A percentile compares a stretch with the other conserved stretches of the same genome.
phyloP scores from a whole-genome alignment of 2,113 vertebrate species.

The Mesembrinibis cayennensis region DNA sequence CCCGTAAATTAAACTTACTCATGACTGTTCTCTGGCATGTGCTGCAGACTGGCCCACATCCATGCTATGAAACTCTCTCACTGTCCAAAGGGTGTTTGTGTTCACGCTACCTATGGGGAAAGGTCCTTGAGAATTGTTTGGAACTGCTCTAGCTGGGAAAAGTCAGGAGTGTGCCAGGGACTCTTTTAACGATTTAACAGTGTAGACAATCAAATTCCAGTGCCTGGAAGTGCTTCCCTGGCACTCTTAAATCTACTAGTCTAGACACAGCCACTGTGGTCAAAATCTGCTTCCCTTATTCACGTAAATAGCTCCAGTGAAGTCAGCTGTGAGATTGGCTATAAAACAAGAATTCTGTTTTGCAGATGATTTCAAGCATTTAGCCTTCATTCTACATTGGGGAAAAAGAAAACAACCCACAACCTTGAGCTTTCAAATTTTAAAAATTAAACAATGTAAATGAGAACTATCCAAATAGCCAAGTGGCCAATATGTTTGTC shows the following conservation, averaged over 20 bases:
- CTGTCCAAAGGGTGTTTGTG: neutral
- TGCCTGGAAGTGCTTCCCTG: neutral
- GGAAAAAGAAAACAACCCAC: constrained; percentile 10
- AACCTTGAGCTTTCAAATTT: constrained; percentile 16
- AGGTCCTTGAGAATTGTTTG: neutral
- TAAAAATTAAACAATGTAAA: neutral
- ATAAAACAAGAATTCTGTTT: constrained; percentile 32
- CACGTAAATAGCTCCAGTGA: constrained; percentile 17
- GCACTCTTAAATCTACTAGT: neutral
- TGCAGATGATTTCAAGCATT: constrained; percentile 34
- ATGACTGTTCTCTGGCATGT: neutral
- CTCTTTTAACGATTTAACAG: neutral
- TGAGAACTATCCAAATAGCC: neutral
- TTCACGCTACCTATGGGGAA: neutral
- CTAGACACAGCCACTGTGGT: constrained; percentile 21
- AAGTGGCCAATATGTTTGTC: neutral
- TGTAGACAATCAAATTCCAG: constrained; percentile 16
- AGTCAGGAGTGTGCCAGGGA: neutral
- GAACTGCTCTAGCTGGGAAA: neutral
- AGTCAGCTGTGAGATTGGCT: constrained; percentile 55
- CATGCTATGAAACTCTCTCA: neutral
- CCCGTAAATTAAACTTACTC: neutral
- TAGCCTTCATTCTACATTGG: neutral
- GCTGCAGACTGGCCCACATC: neutral
- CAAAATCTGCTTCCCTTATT: constrained; percentile 21